These are phyloP conservation scores for Eidolon dupreanum DNA, from an alignment of 2,797 vertebrate species.

Conservation along the genomic window DNA sequence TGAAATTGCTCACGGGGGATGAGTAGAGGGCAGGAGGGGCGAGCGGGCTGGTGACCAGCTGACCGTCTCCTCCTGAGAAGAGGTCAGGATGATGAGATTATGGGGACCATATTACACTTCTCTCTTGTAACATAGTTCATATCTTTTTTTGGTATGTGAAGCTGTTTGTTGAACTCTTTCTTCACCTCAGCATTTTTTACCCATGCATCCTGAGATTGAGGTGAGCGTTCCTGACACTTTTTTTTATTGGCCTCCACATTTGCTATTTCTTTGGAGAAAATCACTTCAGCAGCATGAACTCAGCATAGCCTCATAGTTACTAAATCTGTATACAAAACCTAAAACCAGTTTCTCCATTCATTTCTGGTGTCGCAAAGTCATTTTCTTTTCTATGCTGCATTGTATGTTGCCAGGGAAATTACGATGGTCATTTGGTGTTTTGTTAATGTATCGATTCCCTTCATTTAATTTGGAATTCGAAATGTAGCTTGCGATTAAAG, in stretches of 20 bases:
- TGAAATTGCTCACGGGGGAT: not conserved
- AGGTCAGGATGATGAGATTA: not conserved
- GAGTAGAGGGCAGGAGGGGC: not conserved
- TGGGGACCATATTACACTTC: not conserved
- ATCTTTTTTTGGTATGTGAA: not conserved
- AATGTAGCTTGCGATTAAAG: not conserved
- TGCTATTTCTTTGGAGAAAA: not conserved
- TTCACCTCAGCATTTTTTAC: not conserved
- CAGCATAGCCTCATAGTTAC: not conserved
- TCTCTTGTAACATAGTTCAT: not conserved
- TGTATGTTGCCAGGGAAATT: not conserved
- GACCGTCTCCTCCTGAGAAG: not conserved
- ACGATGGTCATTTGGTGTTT: not conserved
- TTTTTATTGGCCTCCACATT: not conserved
- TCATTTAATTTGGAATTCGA: not conserved
- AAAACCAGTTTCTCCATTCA: not conserved
- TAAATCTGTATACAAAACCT: not conserved
- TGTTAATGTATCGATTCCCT: not conserved
- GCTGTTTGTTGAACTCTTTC: not conserved
- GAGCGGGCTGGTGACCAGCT: not conserved
- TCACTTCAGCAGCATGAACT: not conserved
- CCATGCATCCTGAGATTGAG: not conserved
- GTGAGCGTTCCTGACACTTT: not conserved
- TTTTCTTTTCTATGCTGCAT: not conserved
- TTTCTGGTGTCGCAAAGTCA: not conserved